Evolutionary conservation across 2,113 vertebrate genomes (phyloP), one percentile per base, ranked within the genome.

Genomic region (Antennarius striatus): DNA sequence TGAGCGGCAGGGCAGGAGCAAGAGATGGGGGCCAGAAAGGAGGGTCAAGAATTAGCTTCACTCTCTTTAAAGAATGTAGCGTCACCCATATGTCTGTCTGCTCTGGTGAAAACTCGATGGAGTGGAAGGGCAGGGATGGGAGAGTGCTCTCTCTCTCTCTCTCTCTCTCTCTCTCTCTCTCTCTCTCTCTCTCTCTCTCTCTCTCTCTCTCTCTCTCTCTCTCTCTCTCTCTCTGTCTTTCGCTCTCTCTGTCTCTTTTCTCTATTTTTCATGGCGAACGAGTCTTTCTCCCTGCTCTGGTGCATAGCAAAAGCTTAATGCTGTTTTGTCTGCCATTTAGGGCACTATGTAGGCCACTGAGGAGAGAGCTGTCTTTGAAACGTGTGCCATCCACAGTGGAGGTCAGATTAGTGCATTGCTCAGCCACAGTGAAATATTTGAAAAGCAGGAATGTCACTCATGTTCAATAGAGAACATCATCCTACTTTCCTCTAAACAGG

Each of bases 81-180:
- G 65, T 90, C 83, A 87, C 84, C 86, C 90, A 90, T 88, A 89
- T 91, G 88, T 88, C 85, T 60, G 60, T 89, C 90, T 91, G 85
- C 87, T 80, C 80, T 86, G 75, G 83, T 84, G 76, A 75, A 78
- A 80, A 87, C 75, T 75, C 69, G 72, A 47, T 82, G 79, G 89
- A 84, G 76, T 87, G 88, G 88, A 91, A 93, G 85, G 75, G 72
- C 73, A 76, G 77, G 81, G 84, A 89, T 77, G 83, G 52, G 57
- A 85, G 80, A 84, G 82, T 84, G 81, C 75, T 67, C 68, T 55
- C 56, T 57, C 68, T 56, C 28, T 83, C 58, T 70, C 60, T 68
- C 61, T 71, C 51, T 63, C 61, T 68, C 57, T 64, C 22, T 22
- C 22, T 22, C 2, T 22, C 22, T 22, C 2, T 22, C 22, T 22